A percentile compares a stretch with the other conserved stretches of the same genome.
Evolutionary conservation across 2,113 vertebrate species (phyloP).

Genomic region (Austrofundulus limnaeus): DNA sequence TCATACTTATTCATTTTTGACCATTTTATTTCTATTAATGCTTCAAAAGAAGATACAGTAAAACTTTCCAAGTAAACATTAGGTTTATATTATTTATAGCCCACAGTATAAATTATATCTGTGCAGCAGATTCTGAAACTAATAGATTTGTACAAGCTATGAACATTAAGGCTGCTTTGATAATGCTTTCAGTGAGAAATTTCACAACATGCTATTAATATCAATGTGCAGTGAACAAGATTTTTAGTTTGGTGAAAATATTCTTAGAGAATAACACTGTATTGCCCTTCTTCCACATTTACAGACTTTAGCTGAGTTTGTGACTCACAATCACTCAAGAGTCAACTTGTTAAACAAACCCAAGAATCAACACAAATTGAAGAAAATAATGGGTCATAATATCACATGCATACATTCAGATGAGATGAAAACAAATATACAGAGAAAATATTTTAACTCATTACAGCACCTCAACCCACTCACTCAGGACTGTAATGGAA

Average conservation of each 20-base stretch:
- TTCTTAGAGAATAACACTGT: neutral
- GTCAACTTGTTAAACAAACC: neutral
- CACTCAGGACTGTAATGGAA: slow-evolving; percentile 24
- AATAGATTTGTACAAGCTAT: too few relatives aligned
- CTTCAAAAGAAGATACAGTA: too few relatives aligned
- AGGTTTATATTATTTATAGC: too few relatives aligned
- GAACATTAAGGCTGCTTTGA: too few relatives aligned
- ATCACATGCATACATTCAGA: neutral
- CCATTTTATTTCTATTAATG: too few relatives aligned
- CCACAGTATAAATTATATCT: too few relatives aligned
- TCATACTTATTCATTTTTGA: too few relatives aligned
- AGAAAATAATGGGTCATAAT: neutral
- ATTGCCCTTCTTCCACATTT: neutral
- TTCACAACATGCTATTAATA: neutral
- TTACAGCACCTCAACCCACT: slow-evolving; percentile 10
- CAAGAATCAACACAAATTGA: neutral
- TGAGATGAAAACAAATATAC: neutral
- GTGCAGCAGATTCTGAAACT: too few relatives aligned
- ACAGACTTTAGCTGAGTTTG: neutral
- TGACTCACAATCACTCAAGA: neutral
- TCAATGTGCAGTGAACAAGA: neutral
- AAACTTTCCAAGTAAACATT: too few relatives aligned
- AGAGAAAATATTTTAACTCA: slow-evolving; percentile 5
- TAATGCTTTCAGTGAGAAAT: too few relatives aligned
- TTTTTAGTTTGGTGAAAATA: neutral